A percentile compares a stretch with the other conserved stretches of the same genome.
phyloP scores from a whole-genome alignment of 64 coral and sea anemone species.

The Catalaphyllia jardinei region DNA sequence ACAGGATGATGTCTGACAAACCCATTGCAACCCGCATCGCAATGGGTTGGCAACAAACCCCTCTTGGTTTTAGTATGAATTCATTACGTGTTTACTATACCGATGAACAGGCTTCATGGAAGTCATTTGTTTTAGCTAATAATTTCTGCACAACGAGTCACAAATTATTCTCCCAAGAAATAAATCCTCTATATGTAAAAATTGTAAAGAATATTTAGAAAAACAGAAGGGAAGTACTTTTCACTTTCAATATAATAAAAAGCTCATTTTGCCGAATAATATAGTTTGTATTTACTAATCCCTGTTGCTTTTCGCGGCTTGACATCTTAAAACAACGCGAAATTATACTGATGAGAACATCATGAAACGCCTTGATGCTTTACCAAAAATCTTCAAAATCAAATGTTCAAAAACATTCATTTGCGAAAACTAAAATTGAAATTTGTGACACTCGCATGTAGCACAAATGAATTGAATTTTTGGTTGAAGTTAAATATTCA shows the following conservation, averaged over 20 bases:
- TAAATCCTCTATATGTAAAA: conserved; percentile 5
- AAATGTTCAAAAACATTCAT: background rate
- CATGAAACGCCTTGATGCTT: background rate
- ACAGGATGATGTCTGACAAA: background rate
- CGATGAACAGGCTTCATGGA: background rate
- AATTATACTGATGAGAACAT: conserved; percentile 32
- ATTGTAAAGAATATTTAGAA: conserved; percentile 38
- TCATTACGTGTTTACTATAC: background rate
- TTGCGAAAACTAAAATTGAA: background rate
- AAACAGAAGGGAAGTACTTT: conserved; percentile 25
- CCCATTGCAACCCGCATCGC: background rate
- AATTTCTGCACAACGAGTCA: background rate
- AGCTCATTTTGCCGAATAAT: conserved; percentile 47
- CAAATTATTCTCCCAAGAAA: background rate
- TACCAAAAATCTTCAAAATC: background rate
- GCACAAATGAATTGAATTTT: conserved; percentile 37
- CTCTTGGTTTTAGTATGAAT: background rate
- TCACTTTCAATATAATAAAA: conserved; percentile 29
- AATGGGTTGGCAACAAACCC: background rate
- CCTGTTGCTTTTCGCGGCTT: background rate
- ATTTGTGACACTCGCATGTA: background rate
- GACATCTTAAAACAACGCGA: conserved; percentile 32
- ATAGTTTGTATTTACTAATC: conserved; percentile 18
- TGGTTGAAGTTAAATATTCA: conserved; percentile 41
- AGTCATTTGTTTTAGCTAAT: background rate